Evolutionary conservation across 2,113 vertebrate species (phyloP).

Genomic region (Syngnathoides biaculeatus): DNA sequence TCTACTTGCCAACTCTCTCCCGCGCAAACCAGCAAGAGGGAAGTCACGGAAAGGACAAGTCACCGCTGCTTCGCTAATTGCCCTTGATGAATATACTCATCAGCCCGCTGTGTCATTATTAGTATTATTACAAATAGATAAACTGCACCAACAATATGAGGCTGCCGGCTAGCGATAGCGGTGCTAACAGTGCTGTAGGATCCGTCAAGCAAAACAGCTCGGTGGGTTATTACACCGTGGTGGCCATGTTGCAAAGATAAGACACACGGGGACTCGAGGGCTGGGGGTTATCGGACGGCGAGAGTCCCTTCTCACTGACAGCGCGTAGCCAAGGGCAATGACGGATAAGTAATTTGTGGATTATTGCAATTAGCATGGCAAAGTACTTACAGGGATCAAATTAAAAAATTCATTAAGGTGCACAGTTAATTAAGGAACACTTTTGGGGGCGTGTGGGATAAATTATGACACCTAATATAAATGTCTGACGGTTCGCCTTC

Average conservation of each 20-base stretch:
- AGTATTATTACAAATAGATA: conserved; percentile 61
- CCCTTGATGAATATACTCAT: conserved; percentile 68
- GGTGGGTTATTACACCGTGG: conserved; percentile 28
- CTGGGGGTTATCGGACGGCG: conserved; percentile 68
- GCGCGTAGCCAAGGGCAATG: conserved; percentile 99
- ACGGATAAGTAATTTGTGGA: conserved; percentile 99
- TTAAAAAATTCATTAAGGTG: conserved; percentile 99
- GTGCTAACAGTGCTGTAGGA: conserved; percentile 31
- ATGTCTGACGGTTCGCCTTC: conserved; percentile 93
- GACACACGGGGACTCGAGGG: neutral
- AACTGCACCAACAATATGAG: conserved; percentile 59
- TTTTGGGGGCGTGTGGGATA: conserved; percentile 99
- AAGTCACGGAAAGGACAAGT: conserved; percentile 65
- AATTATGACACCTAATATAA: conserved; percentile 99
- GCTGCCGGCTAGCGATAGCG: conserved; percentile 50
- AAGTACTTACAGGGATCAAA: conserved; percentile 99
- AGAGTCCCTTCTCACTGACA: conserved; percentile 79
- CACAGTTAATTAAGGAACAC: conserved; percentile 99
- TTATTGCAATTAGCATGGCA: conserved; percentile 99
- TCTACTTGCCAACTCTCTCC: neutral
- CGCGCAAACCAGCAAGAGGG: conserved; percentile 27
- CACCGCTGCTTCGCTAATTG: conserved; percentile 48
- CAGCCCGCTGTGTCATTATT: conserved; percentile 58
- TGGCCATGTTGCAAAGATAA: neutral
- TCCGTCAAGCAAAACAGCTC: conserved; percentile 60